A percentile compares a stretch with the other conserved stretches of the same genome.
phyloP scores from a whole-genome alignment of 2,797 vertebrate species.

The Pelobates cultripes region DNA sequence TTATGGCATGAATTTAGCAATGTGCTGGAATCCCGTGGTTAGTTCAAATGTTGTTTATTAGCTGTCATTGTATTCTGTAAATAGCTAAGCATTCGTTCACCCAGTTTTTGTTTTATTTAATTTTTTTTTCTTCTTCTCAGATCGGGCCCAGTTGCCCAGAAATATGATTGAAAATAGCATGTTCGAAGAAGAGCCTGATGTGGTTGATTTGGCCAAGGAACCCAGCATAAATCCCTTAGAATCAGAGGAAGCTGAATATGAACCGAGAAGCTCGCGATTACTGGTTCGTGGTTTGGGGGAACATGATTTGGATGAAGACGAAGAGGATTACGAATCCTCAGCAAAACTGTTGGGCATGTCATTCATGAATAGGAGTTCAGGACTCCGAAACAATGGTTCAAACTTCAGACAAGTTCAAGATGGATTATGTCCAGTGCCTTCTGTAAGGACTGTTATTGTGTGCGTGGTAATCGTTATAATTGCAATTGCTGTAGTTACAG shows the following conservation, averaged over 20 bases:
- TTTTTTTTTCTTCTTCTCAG: slow-evolving; percentile 68
- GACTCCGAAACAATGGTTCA: slow-evolving; percentile 72
- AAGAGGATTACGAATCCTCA: slow-evolving; percentile 95
- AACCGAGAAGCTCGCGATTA: slow-evolving; percentile 88
- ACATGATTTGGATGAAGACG: slow-evolving; percentile 92
- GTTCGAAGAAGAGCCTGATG: slow-evolving; percentile 97
- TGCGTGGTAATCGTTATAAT: slow-evolving; percentile 82
- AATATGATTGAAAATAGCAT: slow-evolving; percentile 99
- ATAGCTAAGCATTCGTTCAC: not conserved
- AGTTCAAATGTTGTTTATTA: not conserved
- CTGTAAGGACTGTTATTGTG: slow-evolving; percentile 76
- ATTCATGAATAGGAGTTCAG: slow-evolving; percentile 94
- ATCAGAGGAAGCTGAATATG: slow-evolving; percentile 88
- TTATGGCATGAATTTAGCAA: too few relatives aligned
- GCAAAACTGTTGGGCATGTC: slow-evolving; percentile 95
- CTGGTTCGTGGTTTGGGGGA: slow-evolving; percentile 92
- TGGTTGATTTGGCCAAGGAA: slow-evolving; percentile 94
- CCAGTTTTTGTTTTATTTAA: not conserved
- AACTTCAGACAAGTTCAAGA: slow-evolving; percentile 80
- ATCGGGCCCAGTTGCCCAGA: slow-evolving; percentile 84
- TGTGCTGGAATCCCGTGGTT: too few relatives aligned
- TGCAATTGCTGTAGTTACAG: slow-evolving; percentile 81
- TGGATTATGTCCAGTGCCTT: slow-evolving; percentile 79
- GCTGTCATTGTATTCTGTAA: not conserved
- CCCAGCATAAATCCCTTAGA: slow-evolving; percentile 87